These are phyloP conservation scores for Pocota personata DNA, from an alignment of 2,888 invertebrate species.

Conservation along the genomic window DNA sequence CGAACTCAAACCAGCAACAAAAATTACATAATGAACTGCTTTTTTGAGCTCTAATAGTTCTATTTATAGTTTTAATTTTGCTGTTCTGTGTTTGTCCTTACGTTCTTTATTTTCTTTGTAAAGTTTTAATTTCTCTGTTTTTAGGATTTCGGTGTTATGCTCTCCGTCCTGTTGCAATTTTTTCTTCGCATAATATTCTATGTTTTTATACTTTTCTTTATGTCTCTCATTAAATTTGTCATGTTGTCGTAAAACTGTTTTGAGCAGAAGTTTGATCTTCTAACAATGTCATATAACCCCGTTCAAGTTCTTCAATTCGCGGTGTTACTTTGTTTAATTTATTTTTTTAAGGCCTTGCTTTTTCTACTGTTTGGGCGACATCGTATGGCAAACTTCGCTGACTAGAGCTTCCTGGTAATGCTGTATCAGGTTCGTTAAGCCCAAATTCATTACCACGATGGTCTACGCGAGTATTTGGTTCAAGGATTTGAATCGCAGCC, in stretches of 20 bases:
- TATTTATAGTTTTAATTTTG: not conserved
- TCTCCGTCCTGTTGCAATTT: not conserved
- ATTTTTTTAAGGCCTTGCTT: not conserved
- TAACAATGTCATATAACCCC: not conserved
- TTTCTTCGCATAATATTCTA: no score
- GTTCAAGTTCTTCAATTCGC: not conserved
- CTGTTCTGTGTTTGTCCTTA: not conserved
- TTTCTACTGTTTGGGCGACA: not conserved
- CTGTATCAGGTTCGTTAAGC: not conserved
- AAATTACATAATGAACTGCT: not conserved
- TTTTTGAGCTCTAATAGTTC: not conserved
- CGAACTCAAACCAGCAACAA: not conserved
- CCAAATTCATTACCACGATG: constrained; percentile 26
- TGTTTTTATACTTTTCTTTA: not conserved
- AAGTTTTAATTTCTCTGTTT: not conserved
- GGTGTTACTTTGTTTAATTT: not conserved
- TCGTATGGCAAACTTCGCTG: not conserved
- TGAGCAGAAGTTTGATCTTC: not conserved
- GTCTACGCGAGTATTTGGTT: constrained; percentile 21
- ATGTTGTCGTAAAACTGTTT: not conserved
- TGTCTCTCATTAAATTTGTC: not conserved
- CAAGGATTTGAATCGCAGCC: constrained; percentile 21
- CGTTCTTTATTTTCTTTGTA: not conserved
- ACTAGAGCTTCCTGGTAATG: not conserved
- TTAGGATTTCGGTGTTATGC: not conserved